Conservation (phyloP, 2,797 vertebrate genomes). For the Passerculus sandwichensis region DNA sequence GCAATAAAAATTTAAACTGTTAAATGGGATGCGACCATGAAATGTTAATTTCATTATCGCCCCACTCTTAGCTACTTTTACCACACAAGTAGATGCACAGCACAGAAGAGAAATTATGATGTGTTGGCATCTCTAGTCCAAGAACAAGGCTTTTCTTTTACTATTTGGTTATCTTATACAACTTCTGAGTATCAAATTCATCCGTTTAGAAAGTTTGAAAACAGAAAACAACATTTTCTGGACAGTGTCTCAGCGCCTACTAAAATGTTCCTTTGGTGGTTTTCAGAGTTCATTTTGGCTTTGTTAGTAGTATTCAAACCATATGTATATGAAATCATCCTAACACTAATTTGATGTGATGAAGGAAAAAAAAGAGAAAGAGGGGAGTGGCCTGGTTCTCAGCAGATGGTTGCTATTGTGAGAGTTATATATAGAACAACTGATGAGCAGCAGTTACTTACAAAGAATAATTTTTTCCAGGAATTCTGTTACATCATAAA, state of each 20-base stretch:
- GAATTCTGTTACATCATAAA: slow-evolving; percentile 49
- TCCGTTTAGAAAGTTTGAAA: background rate
- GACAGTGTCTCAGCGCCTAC: background rate
- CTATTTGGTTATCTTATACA: background rate
- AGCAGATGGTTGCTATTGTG: slow-evolving; percentile 58
- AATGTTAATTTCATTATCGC: slow-evolving; percentile 25
- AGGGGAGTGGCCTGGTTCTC: slow-evolving; percentile 6
- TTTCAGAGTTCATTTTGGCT: slow-evolving; percentile 25
- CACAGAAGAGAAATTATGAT: background rate
- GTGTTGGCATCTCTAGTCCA: background rate
- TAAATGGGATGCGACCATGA: background rate
- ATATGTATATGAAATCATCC: slow-evolving; percentile 51
- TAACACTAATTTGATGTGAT: slow-evolving; percentile 45
- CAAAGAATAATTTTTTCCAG: slow-evolving; percentile 52
- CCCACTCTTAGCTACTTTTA: background rate
- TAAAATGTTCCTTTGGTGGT: slow-evolving; percentile 15
- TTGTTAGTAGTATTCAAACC: slow-evolving; percentile 36
- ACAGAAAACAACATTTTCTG: slow-evolving; percentile 14
- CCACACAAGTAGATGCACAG: background rate
- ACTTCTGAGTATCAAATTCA: background rate
- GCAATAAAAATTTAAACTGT: background rate
- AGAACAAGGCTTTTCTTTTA: background rate
- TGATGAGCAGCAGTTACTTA: slow-evolving; percentile 43
- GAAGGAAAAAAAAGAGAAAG: slow-evolving; percentile 10
- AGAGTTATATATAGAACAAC: slow-evolving; percentile 53